A percentile compares a stretch with the other conserved stretches of the same genome.
phyloP scores from a whole-genome alignment of 2,113 vertebrate genomes.

The Trachemys scripta region DNA sequence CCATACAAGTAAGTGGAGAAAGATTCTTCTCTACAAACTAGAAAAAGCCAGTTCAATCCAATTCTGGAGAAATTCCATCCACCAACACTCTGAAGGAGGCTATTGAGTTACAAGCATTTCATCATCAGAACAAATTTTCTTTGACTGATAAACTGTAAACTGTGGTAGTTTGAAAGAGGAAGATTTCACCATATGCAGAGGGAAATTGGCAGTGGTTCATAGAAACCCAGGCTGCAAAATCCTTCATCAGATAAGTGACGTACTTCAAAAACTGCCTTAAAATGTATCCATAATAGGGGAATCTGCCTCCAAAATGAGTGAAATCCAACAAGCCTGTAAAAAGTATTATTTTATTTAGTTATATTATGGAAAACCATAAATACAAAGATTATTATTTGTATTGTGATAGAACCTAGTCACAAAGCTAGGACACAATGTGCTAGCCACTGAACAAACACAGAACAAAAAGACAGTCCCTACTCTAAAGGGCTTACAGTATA shows the following conservation, averaged over 20 bases:
- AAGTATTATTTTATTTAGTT: background rate
- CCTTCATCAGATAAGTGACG: background rate
- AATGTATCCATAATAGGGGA: background rate
- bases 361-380: background rate
- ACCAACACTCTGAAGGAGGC: background rate
- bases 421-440: background rate
- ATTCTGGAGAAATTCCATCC: background rate
- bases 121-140: background rate
- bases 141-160: background rate
- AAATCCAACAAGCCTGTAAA: background rate
- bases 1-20: background rate
- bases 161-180: background rate
- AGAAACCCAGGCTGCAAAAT: background rate
- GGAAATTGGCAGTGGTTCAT: background rate
- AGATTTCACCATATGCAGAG: background rate
- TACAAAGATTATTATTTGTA: background rate
- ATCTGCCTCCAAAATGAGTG: background rate
- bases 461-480: background rate
- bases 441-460: background rate
- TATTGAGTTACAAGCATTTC: background rate
- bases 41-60: background rate
- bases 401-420: background rate
- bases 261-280: background rate
- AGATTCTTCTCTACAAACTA: background rate
- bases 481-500: background rate